These are phyloP conservation scores for Cabera pusaria DNA, from an alignment of 2,888 invertebrate genomes.

Conservation along the genomic window DNA sequence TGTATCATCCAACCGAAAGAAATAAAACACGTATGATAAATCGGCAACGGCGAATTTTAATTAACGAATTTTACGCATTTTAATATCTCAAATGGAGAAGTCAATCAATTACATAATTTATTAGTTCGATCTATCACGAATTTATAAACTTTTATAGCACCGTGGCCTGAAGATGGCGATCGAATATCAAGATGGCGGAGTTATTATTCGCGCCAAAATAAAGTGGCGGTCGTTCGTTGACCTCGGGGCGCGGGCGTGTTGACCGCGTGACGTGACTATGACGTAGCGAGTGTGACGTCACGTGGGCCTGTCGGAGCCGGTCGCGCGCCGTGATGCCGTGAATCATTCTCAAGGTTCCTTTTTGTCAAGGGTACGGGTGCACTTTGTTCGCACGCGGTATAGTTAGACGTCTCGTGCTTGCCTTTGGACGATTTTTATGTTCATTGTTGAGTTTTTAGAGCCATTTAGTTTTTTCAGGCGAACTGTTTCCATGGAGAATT, in stretches of 20 bases:
- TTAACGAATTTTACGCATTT: constrained; percentile 24
- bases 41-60: constrained; percentile 23
- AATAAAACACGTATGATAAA: constrained; percentile 22
- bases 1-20: constrained; percentile 8
- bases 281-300: constrained; percentile 68
- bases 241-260: constrained; percentile 47
- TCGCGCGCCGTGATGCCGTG: too few species aligned
- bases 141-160: constrained; percentile 27
- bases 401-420: constrained; percentile 28
- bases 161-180: constrained; percentile 32
- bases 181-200: constrained; percentile 57
- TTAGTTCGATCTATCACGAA: constrained; percentile 39
- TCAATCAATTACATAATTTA: constrained; percentile 37
- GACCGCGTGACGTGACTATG: constrained; percentile 60
- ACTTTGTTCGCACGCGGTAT: constrained; percentile 30
- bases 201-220: constrained; percentile 72
- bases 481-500: not conserved
- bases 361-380: constrained; percentile 47
- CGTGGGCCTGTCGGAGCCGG: constrained; percentile 42
- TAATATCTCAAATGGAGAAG: constrained; percentile 31
- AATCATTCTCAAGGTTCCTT: constrained; percentile 59
- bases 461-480: constrained; percentile 14
- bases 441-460: constrained; percentile 10
- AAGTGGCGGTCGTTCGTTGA: constrained; percentile 78
- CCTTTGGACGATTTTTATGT: constrained; percentile 17